A percentile compares a stretch with the other conserved stretches of the same genome.
Conservation (phyloP, 2,113 vertebrate genomes). For the Empidonax traillii region DNA sequence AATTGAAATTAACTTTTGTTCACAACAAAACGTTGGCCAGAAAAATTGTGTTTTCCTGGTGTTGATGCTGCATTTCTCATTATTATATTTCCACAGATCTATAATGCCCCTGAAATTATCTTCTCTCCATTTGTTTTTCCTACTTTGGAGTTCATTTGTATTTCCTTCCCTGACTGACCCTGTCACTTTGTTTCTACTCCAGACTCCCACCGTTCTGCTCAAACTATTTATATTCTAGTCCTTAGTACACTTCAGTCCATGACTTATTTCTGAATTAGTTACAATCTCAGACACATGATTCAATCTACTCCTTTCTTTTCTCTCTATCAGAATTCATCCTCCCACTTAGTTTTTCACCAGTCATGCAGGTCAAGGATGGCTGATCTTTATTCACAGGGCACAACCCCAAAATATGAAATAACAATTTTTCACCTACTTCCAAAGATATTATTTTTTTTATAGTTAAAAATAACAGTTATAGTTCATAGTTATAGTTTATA, state of each 20-base stretch:
- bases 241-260: slow-evolving; percentile 10
- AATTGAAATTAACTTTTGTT: not conserved
- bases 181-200: not conserved
- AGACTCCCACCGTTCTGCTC: not conserved
- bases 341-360: slow-evolving; percentile 2
- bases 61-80: not conserved
- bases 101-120: not conserved
- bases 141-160: not conserved
- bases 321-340: slow-evolving; percentile 10
- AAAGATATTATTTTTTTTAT: not conserved
- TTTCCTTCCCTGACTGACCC: not conserved
- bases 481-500: too few species aligned
- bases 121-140: not conserved
- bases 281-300: slow-evolving; percentile 20
- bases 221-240: slow-evolving; percentile 47
- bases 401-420: not conserved
- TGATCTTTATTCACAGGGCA: not conserved
- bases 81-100: not conserved
- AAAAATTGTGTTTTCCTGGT: not conserved
- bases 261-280: slow-evolving; percentile 60
- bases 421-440: not conserved
- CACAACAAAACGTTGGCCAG: not conserved
- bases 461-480: not conserved
- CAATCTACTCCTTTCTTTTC: slow-evolving; percentile 15
- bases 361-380: not conserved